Conservation (phyloP, 2,797 vertebrate species). For the Sarcophilus harrisii region DNA sequence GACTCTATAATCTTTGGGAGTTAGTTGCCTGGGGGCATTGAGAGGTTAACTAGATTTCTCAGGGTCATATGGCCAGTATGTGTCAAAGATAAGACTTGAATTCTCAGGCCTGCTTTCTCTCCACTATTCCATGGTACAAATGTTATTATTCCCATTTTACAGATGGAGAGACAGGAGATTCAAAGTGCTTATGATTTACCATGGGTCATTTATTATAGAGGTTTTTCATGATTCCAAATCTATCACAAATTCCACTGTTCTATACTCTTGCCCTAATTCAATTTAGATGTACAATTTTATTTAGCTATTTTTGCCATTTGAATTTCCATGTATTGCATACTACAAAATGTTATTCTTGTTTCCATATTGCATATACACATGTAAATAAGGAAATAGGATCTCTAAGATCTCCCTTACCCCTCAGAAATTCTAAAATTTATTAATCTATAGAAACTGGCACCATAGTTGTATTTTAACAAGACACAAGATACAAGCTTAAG, state of each 20-base stretch:
- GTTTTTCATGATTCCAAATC: not conserved
- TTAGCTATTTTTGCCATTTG: not conserved
- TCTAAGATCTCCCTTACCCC: not conserved
- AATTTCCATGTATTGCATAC: not conserved
- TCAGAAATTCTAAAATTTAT: not conserved
- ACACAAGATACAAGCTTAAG: conserved; percentile 24
- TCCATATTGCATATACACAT: not conserved
- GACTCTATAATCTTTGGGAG: not conserved
- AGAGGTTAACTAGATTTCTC: not conserved
- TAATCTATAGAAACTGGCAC: not conserved
- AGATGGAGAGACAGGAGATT: not conserved
- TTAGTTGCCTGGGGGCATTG: not conserved
- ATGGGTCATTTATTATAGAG: not conserved
- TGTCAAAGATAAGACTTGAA: not conserved
- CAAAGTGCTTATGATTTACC: not conserved
- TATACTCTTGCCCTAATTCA: not conserved
- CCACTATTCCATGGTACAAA: not conserved
- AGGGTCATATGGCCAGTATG: not conserved
- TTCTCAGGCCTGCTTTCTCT: not conserved
- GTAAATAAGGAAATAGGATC: not conserved
- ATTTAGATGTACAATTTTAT: not conserved
- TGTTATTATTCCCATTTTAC: not conserved
- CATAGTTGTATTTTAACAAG: too few species aligned
- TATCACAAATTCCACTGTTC: not conserved
- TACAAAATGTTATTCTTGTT: not conserved